These are phyloP conservation scores for Stomatorhinus walkeri DNA, from an alignment of 2,797 vertebrate genomes.

Conservation along the genomic window DNA sequence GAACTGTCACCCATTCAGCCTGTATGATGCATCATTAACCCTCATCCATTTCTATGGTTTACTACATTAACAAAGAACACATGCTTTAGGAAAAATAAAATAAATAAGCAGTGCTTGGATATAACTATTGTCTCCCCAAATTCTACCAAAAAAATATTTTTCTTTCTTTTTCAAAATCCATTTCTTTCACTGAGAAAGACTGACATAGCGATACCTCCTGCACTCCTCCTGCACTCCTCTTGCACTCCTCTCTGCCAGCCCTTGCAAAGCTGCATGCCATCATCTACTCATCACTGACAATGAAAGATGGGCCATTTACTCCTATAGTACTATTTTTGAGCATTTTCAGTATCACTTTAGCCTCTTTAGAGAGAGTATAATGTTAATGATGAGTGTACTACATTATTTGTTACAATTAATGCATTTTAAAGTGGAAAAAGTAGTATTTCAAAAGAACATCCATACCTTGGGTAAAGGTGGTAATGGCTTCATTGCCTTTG, in stretches of 20 bases:
- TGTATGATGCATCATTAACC: neutral
- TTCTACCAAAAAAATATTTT: neutral
- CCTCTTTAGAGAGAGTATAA: neutral
- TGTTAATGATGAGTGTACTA: neutral
- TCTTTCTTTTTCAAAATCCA: neutral
- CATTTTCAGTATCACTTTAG: neutral
- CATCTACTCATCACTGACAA: neutral
- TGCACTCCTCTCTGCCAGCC: neutral
- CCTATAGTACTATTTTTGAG: neutral
- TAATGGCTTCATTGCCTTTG: constrained; percentile 82
- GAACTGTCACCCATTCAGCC: neutral
- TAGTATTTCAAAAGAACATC: constrained; percentile 24
- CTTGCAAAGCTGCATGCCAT: neutral
- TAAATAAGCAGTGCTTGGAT: neutral
- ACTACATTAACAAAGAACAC: neutral
- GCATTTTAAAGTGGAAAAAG: neutral
- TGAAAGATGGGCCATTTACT: neutral
- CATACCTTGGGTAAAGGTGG: constrained; percentile 88
- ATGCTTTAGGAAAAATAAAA: neutral
- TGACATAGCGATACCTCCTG: neutral
- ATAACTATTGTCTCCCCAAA: neutral
- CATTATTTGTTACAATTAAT: neutral
- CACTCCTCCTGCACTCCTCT: neutral
- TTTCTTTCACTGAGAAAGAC: neutral
- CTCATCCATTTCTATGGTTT: neutral